These are phyloP conservation scores for Automeris io DNA, from an alignment of 2,888 invertebrate genomes.

Conservation along the genomic window DNA sequence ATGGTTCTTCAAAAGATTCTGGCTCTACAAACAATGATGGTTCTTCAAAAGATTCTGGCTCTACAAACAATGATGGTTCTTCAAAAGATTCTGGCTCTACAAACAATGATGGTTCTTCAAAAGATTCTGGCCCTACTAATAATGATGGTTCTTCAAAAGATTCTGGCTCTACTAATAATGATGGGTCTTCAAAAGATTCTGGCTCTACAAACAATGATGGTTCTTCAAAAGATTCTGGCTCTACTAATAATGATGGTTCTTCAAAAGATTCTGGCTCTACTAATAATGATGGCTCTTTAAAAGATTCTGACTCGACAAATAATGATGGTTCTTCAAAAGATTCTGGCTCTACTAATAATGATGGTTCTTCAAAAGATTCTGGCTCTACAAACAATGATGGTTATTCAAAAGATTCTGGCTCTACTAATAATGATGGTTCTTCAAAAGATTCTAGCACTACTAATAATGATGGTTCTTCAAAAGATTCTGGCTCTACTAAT, in stretches of 20 bases:
- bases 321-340: too few relatives aligned
- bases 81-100: neutral
- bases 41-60: too few relatives aligned
- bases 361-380: too few relatives aligned
- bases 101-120: neutral
- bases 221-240: neutral
- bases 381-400: too few relatives aligned
- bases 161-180: neutral
- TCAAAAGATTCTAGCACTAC: neutral
- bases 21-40: too few relatives aligned
- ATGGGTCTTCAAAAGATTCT: neutral
- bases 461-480: neutral
- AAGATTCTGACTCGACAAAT: too few relatives aligned
- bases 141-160: neutral
- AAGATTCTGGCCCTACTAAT: neutral
- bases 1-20: too few relatives aligned
- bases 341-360: too few relatives aligned
- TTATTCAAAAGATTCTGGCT: neutral
- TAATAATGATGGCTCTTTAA: too few relatives aligned
- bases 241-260: neutral
- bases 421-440: neutral
- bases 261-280: too few relatives aligned
- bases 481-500: neutral
- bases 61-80: neutral
- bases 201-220: neutral